Conservation (phyloP, 1,140 invertebrate genomes). For the Andricus grossulariae region DNA sequence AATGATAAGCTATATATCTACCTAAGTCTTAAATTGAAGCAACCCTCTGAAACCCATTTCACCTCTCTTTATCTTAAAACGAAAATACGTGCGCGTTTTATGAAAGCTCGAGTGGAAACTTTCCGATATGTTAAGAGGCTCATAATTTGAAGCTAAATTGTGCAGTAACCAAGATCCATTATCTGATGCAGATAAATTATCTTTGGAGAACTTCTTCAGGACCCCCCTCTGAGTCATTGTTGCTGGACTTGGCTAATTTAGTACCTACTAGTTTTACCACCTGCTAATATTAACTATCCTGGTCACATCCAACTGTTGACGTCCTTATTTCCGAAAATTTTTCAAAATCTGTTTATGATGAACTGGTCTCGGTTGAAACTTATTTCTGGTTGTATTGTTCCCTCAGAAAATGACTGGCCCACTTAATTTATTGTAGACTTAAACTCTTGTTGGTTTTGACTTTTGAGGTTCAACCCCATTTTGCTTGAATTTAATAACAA, state of each 20-base stretch:
- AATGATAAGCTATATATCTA: slow-evolving; percentile 14
- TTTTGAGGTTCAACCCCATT: too few species aligned
- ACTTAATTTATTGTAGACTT: too few species aligned
- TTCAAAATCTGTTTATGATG: too few species aligned
- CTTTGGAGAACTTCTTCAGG: slow-evolving; percentile 32
- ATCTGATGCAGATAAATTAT: slow-evolving; percentile 48
- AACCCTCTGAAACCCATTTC: slow-evolving; percentile 32
- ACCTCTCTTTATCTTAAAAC: slow-evolving; percentile 34
- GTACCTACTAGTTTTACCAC: slow-evolving; percentile 50
- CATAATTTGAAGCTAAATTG: slow-evolving; percentile 54
- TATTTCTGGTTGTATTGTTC: too few species aligned
- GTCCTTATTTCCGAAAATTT: too few species aligned
- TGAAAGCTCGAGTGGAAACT: slow-evolving; percentile 34
- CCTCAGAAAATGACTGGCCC: too few species aligned
- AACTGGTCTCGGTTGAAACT: too few species aligned
- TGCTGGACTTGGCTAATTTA: slow-evolving; percentile 48
- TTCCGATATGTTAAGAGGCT: slow-evolving; percentile 34
- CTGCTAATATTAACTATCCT: slow-evolving; percentile 51
- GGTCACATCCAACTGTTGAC: too few species aligned
- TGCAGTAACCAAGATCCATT: slow-evolving; percentile 53
- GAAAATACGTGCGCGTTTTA: slow-evolving; percentile 37
- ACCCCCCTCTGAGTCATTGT: slow-evolving; percentile 55
- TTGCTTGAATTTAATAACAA: too few species aligned
- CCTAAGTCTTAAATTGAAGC: slow-evolving; percentile 23
- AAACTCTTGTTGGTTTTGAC: too few species aligned